A percentile compares a stretch with the other conserved stretches of the same genome.
These are phyloP conservation scores for Xenops minutus DNA, from an alignment of 2,797 vertebrate species.

Conservation along the genomic window DNA sequence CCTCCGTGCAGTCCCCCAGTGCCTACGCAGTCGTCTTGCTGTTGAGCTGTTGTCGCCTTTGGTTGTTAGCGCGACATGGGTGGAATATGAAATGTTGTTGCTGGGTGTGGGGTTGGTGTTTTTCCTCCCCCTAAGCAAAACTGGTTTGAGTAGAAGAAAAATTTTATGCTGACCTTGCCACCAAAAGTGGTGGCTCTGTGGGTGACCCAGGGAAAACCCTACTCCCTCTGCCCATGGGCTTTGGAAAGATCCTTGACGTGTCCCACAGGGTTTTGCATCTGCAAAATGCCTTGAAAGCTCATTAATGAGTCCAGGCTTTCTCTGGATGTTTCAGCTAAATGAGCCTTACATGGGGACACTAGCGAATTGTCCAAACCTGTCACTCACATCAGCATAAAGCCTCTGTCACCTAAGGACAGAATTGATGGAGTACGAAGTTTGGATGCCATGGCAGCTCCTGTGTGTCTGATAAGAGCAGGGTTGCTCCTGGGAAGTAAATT, in stretches of 20 bases:
- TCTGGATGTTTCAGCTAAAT: not conserved
- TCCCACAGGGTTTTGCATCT: not conserved
- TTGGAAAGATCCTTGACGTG: not conserved
- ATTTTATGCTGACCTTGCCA: not conserved
- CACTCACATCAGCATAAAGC: not conserved
- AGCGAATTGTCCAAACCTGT: not conserved
- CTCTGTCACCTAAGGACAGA: not conserved
- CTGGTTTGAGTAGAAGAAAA: not conserved
- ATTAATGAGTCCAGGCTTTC: not conserved
- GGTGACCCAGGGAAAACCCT: not conserved
- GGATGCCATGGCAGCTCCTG: not conserved
- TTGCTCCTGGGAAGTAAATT: not conserved
- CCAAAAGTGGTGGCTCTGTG: not conserved
- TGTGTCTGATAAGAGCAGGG: not conserved
- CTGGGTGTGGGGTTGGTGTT: not conserved
- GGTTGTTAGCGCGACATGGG: not conserved
- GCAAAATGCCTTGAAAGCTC: not conserved
- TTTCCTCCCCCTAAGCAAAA: not conserved
- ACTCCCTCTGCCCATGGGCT: rapidly evolving
- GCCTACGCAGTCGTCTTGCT: slow-evolving; percentile 42
- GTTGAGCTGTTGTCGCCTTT: slow-evolving; percentile 3
- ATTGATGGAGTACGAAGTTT: not conserved
- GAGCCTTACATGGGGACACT: not conserved
- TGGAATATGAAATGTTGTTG: not conserved
- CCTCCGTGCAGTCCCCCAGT: not conserved